Evolutionary conservation across 1,140 invertebrate species (phyloP).

Genomic region (Trissolcus basalis): DNA sequence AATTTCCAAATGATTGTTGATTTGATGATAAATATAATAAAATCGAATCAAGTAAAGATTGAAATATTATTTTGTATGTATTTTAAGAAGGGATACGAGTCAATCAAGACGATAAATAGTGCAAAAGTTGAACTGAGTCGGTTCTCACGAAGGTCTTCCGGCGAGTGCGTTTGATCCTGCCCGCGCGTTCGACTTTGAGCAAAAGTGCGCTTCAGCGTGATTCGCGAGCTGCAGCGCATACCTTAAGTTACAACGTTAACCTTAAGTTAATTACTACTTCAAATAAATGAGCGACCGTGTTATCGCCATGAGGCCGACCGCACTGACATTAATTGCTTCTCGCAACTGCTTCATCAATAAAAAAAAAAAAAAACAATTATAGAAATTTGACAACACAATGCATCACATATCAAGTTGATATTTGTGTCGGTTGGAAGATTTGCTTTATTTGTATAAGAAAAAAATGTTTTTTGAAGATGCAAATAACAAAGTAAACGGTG

Average conservation of each 20-base stretch:
- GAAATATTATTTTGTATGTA: too few relatives aligned
- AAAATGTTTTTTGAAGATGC: too few relatives aligned
- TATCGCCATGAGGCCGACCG: constrained; percentile 16
- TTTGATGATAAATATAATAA: constrained; percentile 58
- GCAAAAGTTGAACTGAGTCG: constrained; percentile 30
- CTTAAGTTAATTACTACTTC: constrained; percentile 60
- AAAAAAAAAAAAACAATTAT: too few relatives aligned
- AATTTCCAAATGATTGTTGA: constrained; percentile 76
- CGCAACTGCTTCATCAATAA: too few relatives aligned
- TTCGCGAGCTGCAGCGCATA: constrained; percentile 45
- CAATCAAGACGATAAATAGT: constrained; percentile 53
- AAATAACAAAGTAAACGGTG: too few relatives aligned
- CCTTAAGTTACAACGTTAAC: constrained; percentile 41
- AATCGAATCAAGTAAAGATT: too few relatives aligned
- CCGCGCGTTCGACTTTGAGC: constrained; percentile 25
- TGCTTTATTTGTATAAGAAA: too few relatives aligned
- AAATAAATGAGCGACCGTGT: constrained; percentile 51
- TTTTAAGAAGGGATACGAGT: constrained; percentile 48
- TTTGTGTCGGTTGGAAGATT: too few relatives aligned
- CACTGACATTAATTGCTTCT: constrained; percentile 14
- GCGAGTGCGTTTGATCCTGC: constrained; percentile 43
- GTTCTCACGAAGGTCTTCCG: constrained; percentile 53
- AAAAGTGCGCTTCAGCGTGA: constrained; percentile 31
- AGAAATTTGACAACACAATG: too few relatives aligned
- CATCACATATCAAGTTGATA: too few relatives aligned